Percentiles rank a stretch among this genome's conserved stretches.
Conservation (phyloP, 2,113 vertebrate species). For the Fregata magnificens region DNA sequence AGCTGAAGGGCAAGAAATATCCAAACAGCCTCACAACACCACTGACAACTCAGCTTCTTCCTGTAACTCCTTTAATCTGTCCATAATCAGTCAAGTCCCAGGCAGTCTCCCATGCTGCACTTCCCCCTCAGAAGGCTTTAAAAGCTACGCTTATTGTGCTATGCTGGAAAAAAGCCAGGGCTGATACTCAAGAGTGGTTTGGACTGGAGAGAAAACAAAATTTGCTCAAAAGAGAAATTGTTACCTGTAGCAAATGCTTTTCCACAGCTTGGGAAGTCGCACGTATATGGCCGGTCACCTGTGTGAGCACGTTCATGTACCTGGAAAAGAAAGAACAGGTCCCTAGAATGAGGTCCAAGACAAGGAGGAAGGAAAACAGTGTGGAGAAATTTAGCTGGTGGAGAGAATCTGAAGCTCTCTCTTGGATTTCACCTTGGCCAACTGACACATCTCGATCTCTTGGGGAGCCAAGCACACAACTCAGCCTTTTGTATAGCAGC, state of each 20-base stretch:
- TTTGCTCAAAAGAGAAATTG: background rate
- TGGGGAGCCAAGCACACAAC: background rate
- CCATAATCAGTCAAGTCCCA: background rate
- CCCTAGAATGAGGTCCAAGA: background rate
- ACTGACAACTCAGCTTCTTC: background rate
- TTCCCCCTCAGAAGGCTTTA: background rate
- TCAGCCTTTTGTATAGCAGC: background rate
- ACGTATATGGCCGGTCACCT: constrained; percentile 77
- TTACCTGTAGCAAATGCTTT: constrained; percentile 84
- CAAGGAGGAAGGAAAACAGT: background rate
- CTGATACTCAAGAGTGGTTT: background rate
- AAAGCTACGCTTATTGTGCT: background rate
- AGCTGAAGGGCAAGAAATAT: background rate
- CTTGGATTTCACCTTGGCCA: background rate
- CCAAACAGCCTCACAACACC: background rate
- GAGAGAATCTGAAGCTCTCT: background rate
- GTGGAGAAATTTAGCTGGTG: background rate
- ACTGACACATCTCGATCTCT: background rate
- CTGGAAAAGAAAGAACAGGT: constrained; percentile 44
- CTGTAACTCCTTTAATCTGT: background rate
- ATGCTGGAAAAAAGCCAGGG: background rate
- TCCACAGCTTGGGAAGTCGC: constrained; percentile 77
- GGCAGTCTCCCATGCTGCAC: background rate
- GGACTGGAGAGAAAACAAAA: background rate
- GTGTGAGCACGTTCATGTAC: constrained; percentile 84